Conservation (phyloP, 1,140 invertebrate species). For the Harpegnathos saltator region DNA sequence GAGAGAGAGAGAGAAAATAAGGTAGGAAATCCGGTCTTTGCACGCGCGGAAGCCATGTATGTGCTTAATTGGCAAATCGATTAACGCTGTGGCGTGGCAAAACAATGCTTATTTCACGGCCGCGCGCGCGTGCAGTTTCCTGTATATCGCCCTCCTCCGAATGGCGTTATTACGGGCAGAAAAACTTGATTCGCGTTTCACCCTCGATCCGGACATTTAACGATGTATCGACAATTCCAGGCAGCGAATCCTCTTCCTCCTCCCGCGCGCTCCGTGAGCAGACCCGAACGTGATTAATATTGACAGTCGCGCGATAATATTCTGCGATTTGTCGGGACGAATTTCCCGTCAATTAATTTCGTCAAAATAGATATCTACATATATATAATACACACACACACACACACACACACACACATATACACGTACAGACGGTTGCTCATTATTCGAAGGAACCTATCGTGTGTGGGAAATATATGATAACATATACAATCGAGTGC, state of each 20-base stretch:
- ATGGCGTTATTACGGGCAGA: background rate
- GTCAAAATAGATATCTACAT: no score
- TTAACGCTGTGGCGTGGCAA: background rate
- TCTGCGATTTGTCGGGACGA: slow-evolving; percentile 12
- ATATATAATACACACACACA: no score
- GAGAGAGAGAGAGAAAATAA: no score
- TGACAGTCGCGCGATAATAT: slow-evolving; percentile 7
- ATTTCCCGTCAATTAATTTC: slow-evolving; percentile 11
- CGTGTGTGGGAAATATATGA: background rate
- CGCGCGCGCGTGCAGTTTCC: background rate
- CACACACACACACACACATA: no score
- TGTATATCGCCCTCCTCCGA: background rate
- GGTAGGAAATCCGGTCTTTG: background rate
- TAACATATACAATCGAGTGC: slow-evolving; percentile 20
- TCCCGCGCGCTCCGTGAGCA: background rate
- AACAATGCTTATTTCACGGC: background rate
- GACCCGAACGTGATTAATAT: background rate
- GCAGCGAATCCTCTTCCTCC: background rate
- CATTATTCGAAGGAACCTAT: slow-evolving; percentile 30
- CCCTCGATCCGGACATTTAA: background rate
- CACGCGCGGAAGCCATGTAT: background rate
- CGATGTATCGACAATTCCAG: background rate
- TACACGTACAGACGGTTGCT: no score
- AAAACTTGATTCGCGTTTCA: background rate
- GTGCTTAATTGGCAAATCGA: slow-evolving; percentile 41